A percentile compares a stretch with the other conserved stretches of the same genome.
phyloP scores from a whole-genome alignment of 1,140 invertebrate species.

The Liolophura sinensis region DNA sequence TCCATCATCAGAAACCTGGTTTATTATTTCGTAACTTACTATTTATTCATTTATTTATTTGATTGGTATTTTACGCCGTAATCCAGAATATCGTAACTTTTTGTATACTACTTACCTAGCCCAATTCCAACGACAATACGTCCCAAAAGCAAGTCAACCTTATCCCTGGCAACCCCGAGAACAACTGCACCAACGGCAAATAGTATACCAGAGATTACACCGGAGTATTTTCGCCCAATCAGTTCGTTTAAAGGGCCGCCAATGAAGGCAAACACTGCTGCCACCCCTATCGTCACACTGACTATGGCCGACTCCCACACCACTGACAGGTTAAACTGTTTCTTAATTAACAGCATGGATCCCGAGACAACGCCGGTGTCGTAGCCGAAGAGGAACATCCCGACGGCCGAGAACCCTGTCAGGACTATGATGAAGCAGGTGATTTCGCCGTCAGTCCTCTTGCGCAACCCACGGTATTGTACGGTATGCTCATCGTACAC shows the following conservation, averaged over 20 bases:
- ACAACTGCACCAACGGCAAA: conserved; percentile 44
- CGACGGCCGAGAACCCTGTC: conserved; percentile 57
- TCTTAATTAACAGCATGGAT: conserved; percentile 64
- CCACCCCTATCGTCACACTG: conserved; percentile 44
- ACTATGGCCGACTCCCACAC: conserved; percentile 44
- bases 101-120: conserved; percentile 49
- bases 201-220: conserved; percentile 46
- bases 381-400: conserved; percentile 71
- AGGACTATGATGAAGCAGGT: conserved; percentile 15
- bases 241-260: conserved; percentile 37
- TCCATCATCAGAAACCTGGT: too few species aligned
- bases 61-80: too few species aligned
- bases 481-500: too few species aligned
- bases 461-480: too few species aligned
- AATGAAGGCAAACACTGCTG: conserved; percentile 44
- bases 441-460: too few species aligned
- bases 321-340: conserved; percentile 37
- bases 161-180: conserved; percentile 34
- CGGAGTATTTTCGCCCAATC: conserved; percentile 40
- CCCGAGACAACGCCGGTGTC: conserved; percentile 71
- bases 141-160: conserved; percentile 41
- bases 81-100: too few species aligned
- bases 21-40: too few species aligned
- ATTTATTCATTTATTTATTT: too few species aligned
- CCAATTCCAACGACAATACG: conserved; percentile 48